phyloP scores from a whole-genome alignment of 2,797 vertebrate species.

The Chloroceryle amazona region DNA sequence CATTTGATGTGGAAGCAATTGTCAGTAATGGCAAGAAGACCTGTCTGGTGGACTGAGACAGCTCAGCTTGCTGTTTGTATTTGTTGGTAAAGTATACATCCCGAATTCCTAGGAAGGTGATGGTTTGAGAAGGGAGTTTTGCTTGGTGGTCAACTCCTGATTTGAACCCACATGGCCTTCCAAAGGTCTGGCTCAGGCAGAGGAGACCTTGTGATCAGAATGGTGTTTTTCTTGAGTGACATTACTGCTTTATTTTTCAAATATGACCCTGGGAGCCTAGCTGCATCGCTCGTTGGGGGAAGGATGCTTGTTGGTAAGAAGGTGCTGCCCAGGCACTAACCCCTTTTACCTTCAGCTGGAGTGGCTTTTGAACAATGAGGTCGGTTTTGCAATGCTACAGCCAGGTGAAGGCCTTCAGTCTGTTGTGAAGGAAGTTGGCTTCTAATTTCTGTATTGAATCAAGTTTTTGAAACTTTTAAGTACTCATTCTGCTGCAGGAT shows the following conservation, averaged over 20 bases:
- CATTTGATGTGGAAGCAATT: not conserved
- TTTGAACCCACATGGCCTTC: not conserved
- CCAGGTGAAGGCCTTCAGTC: not conserved
- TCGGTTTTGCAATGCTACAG: not conserved
- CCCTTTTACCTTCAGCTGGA: not conserved
- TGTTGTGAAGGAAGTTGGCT: not conserved
- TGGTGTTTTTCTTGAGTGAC: not conserved
- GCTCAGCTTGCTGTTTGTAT: not conserved
- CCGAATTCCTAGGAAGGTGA: not conserved
- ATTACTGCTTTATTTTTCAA: not conserved
- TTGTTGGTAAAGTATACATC: not conserved
- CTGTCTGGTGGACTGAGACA: not conserved
- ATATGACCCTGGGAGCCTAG: not conserved
- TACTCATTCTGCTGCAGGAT: not conserved
- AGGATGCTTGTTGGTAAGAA: not conserved
- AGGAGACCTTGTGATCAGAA: not conserved
- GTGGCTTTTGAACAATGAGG: rapidly evolving
- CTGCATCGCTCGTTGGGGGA: not conserved
- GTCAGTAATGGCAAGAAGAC: not conserved
- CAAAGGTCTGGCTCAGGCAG: not conserved
- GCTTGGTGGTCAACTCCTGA: not conserved
- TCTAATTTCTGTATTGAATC: not conserved
- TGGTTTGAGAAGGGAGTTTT: not conserved
- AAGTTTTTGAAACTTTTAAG: not conserved
- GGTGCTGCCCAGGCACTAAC: not conserved